Evolutionary conservation across 1,140 invertebrate species (phyloP).

Genomic region (Amyelois transitella): DNA sequence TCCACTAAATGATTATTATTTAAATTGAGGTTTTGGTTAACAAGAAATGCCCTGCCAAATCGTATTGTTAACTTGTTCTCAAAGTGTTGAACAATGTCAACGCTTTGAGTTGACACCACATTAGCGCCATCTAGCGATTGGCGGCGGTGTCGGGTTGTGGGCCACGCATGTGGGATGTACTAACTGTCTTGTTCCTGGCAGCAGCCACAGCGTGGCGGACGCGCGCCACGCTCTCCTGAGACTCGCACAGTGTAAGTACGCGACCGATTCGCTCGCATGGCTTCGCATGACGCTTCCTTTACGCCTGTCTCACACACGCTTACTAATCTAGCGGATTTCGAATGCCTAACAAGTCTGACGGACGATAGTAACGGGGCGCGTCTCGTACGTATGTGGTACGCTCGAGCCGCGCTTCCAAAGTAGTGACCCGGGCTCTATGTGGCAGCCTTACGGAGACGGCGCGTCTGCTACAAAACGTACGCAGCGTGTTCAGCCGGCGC

Average conservation of each 20-base stretch:
- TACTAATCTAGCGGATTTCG: neutral
- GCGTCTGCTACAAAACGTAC: constrained; percentile 92
- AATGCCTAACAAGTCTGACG: no score
- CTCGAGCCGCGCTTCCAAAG: neutral
- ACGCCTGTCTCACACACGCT: constrained; percentile 1
- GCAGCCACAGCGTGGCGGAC: constrained; percentile 51
- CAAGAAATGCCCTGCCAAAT: neutral
- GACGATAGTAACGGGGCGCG: neutral
- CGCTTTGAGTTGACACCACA: no score
- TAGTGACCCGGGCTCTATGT: constrained; percentile 24
- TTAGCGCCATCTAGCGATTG: neutral
- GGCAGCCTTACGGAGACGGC: constrained; percentile 96
- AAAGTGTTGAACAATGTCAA: no score
- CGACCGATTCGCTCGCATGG: constrained; percentile 23
- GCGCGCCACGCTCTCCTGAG: constrained; percentile 88
- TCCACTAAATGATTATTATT: neutral
- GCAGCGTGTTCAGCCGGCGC: constrained; percentile 90
- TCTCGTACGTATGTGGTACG: neutral
- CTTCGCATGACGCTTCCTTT: constrained; percentile 13
- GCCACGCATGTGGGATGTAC: constrained; percentile 22
- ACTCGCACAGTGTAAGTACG: constrained; percentile 90
- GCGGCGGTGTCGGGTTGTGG: constrained; percentile 8
- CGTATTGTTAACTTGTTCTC: no score
- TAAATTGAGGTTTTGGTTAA: neutral
- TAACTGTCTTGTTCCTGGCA: constrained; percentile 42